Conservation (phyloP, 2,888 invertebrate genomes). For the Yponomeuta sedellus region DNA sequence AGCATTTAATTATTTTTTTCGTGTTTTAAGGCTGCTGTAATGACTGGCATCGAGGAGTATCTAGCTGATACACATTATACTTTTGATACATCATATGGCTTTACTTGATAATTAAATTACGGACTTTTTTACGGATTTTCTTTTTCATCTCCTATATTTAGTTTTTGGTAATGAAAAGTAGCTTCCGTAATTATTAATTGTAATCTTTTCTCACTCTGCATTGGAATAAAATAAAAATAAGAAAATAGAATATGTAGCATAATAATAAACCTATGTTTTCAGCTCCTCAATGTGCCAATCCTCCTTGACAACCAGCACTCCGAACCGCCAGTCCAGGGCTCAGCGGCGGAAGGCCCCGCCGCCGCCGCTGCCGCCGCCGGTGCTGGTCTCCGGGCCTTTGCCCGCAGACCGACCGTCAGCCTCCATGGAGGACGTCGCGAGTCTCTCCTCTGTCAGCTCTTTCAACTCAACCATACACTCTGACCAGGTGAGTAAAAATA, state of each 20-base stretch:
- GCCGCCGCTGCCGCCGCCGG: slow-evolving; percentile 75
- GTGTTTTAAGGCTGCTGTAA: too few species aligned
- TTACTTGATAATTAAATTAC: too few species aligned
- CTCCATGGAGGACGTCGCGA: slow-evolving; percentile 64
- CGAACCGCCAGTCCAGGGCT: slow-evolving; percentile 58
- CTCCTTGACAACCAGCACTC: slow-evolving; percentile 47
- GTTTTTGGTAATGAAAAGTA: too few species aligned
- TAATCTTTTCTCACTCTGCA: too few species aligned
- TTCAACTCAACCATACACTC: slow-evolving; percentile 60
- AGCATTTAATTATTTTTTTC: background rate
- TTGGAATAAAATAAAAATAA: too few species aligned
- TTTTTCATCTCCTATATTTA: too few species aligned
- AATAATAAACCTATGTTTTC: slow-evolving; percentile 12
- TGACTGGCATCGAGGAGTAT: too few species aligned
- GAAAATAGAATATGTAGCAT: too few species aligned
- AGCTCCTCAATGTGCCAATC: slow-evolving; percentile 55
- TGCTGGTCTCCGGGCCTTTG: slow-evolving; percentile 57
- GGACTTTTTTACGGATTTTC: too few species aligned
- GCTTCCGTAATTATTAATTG: too few species aligned
- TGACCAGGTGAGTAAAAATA: slow-evolving; percentile 45
- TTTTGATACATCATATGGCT: too few species aligned
- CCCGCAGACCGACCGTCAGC: slow-evolving; percentile 35
- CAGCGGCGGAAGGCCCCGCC: slow-evolving; percentile 81
- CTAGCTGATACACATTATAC: too few species aligned
- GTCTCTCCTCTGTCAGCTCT: slow-evolving; percentile 64